Evolutionary conservation across 1,140 invertebrate species (phyloP).

Genomic region (Euglossa dilemma): DNA sequence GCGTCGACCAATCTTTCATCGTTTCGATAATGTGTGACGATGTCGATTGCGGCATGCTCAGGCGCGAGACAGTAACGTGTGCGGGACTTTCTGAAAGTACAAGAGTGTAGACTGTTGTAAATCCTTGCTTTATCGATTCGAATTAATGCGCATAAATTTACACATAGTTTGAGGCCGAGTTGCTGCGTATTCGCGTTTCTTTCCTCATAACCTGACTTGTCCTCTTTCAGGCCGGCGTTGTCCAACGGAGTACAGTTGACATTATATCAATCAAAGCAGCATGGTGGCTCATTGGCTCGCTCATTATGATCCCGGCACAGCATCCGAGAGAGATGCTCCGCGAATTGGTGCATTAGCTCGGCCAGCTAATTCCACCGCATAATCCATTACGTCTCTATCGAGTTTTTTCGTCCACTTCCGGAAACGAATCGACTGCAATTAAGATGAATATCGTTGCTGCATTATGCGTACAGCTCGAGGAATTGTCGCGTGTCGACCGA

Average conservation of each 20-base stretch:
- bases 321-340: not conserved
- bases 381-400: not conserved
- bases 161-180: not conserved
- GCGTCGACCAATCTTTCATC: not conserved
- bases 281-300: not conserved
- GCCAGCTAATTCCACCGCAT: not conserved
- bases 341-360: not conserved
- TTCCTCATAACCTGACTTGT: not conserved
- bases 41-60: not conserved
- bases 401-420: not conserved
- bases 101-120: not conserved
- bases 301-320: not conserved
- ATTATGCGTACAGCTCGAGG: not conserved
- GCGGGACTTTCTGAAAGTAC: not conserved
- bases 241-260: not conserved
- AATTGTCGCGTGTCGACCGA: not conserved
- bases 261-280: not conserved
- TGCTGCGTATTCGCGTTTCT: not conserved
- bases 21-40: not conserved
- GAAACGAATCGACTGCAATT: not conserved
- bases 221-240: not conserved
- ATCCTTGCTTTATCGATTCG: not conserved
- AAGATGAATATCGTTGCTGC: not conserved
- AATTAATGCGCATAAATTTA: conserved; percentile 6
- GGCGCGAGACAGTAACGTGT: not conserved